Conservation (phyloP, 2,797 vertebrate genomes). For the Fistularia commersonii region DNA sequence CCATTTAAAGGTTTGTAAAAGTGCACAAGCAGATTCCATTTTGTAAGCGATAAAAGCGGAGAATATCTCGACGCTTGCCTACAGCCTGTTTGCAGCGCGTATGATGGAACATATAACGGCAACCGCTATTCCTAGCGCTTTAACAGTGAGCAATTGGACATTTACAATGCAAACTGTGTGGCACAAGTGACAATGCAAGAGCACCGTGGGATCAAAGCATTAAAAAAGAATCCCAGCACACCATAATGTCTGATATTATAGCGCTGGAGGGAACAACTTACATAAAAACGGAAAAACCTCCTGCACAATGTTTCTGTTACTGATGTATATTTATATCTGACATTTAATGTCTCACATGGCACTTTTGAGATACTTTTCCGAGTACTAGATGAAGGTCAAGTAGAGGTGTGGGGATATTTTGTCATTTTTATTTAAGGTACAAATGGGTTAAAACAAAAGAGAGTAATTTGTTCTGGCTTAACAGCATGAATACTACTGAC, state of each 20-base stretch:
- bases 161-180: constrained; percentile 7
- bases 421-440: too few species aligned
- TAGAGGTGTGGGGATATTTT: too few species aligned
- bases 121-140: constrained; percentile 1
- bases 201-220: constrained; percentile 4
- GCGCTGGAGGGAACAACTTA: background rate
- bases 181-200: background rate
- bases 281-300: background rate
- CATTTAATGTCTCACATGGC: too few species aligned
- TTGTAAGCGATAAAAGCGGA: background rate
- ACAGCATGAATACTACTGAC: too few species aligned
- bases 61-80: background rate
- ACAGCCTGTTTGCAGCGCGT: background rate
- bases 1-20: background rate
- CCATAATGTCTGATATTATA: background rate
- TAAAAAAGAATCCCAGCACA: background rate
- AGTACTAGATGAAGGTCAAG: too few species aligned
- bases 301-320: too few species aligned
- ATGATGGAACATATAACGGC: too few species aligned
- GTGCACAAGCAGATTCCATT: background rate
- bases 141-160: constrained; percentile 1
- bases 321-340: too few species aligned
- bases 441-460: too few species aligned
- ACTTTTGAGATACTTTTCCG: too few species aligned
- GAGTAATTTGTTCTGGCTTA: too few species aligned